Conservation (phyloP, 2,888 invertebrate species). For the Cataglyphis rosenhaueri region DNA sequence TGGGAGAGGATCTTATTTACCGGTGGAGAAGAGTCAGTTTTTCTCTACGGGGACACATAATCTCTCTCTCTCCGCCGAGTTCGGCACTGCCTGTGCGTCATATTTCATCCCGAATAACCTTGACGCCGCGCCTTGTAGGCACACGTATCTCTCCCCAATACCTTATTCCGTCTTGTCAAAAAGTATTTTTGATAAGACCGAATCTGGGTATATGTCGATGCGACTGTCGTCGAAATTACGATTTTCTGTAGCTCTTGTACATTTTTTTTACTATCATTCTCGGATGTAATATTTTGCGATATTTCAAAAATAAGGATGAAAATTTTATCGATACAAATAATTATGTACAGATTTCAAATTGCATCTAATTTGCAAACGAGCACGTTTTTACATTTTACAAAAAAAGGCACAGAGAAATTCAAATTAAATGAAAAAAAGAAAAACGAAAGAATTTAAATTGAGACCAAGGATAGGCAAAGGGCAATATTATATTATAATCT, state of each 20-base stretch:
- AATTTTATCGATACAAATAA: conserved; percentile 5
- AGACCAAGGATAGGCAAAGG: conserved; percentile 13
- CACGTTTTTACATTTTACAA: not conserved
- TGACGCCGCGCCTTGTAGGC: not conserved
- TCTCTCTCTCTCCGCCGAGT: conserved; percentile 33
- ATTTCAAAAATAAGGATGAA: not conserved
- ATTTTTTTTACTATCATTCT: not conserved
- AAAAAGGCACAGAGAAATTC: conserved; percentile 25
- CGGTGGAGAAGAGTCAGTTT: conserved; percentile 53
- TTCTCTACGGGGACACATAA: conserved; percentile 37
- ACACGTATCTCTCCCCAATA: conserved; percentile 15
- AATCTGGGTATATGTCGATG: not conserved
- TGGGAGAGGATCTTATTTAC: conserved; percentile 50
- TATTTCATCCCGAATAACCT: conserved; percentile 53
- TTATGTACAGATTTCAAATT: not conserved
- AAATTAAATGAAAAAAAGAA: conserved; percentile 26
- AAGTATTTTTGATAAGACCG: conserved; percentile 1
- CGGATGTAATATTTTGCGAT: not conserved
- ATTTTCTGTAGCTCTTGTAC: not conserved
- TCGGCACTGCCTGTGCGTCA: conserved; percentile 38
- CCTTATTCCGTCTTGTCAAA: conserved; percentile 11
- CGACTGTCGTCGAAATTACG: not conserved
- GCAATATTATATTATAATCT: conserved; percentile 21
- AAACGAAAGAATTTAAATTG: conserved; percentile 19
- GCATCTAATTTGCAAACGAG: not conserved